A percentile compares a stretch with the other conserved stretches of the same genome.
Conservation (phyloP, 2,113 vertebrate genomes). For the Nycticebus coucang region DNA sequence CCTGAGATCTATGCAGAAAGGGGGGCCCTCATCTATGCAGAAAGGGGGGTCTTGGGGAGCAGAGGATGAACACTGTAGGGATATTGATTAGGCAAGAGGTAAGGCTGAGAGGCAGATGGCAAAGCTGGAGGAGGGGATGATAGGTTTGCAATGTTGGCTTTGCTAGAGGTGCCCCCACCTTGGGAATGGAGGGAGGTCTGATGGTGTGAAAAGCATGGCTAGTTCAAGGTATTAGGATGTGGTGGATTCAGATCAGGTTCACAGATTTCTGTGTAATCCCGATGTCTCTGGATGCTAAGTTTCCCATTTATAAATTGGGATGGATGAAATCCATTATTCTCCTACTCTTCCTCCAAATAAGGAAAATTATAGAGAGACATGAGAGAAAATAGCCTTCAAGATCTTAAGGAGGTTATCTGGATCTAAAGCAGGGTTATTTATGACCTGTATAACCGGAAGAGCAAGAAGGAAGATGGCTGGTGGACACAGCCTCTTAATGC, state of each 20-base stretch:
- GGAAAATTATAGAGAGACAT: neutral
- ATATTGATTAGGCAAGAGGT: neutral
- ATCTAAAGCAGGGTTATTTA: neutral
- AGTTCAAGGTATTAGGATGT: too few species aligned
- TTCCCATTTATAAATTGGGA: neutral
- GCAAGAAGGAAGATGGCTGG: neutral
- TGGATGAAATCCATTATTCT: neutral
- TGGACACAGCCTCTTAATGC: rapidly evolving
- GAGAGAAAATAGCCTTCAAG: neutral
- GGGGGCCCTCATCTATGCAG: rapidly evolving
- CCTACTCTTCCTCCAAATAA: neutral
- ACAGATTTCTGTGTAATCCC: rapidly evolving
- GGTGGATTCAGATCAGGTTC: rapidly evolving
- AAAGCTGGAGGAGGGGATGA: neutral
- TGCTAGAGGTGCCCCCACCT: neutral
- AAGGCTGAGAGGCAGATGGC: neutral
- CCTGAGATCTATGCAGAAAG: too few species aligned
- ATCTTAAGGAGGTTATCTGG: neutral
- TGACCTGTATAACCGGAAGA: neutral
- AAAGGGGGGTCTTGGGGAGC: neutral
- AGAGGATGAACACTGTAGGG: too few species aligned
- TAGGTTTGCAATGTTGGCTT: neutral
- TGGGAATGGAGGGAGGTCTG: neutral
- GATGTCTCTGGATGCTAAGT: neutral
- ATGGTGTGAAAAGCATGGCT: rapidly evolving